Evolutionary conservation across 2,797 vertebrate species (phyloP).

Genomic region (Cynodonichthys magdalenae): DNA sequence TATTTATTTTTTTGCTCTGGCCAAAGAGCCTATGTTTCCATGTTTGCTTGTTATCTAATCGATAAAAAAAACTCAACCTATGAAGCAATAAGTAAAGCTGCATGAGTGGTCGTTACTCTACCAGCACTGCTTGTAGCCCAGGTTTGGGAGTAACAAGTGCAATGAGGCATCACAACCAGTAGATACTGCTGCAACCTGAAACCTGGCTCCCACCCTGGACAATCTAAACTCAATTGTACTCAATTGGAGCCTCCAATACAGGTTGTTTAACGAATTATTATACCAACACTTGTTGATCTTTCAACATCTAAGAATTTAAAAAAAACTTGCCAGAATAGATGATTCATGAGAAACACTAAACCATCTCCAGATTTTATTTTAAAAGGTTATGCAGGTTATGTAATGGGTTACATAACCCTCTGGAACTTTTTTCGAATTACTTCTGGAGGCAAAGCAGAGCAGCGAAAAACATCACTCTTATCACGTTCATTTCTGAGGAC

Average conservation of each 20-base stretch:
- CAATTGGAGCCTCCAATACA: conserved; percentile 18
- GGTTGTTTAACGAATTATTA: conserved; percentile 29
- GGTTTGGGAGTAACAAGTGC: conserved; percentile 26
- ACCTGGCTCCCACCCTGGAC: conserved; percentile 28
- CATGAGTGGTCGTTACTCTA: conserved; percentile 3
- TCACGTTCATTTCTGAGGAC: conserved; percentile 22
- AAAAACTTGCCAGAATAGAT: background rate
- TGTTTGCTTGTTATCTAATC: conserved; percentile 17
- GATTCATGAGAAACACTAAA: background rate
- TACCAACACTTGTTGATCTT: conserved; percentile 17
- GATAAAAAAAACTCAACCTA: conserved; percentile 13
- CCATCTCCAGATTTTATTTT: too few species aligned
- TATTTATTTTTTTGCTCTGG: background rate
- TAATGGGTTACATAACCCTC: conserved; percentile 1
- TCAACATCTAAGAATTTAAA: conserved; percentile 27
- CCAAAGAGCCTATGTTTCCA: conserved; percentile 15
- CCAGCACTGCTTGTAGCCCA: conserved; percentile 8
- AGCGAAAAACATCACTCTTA: conserved; percentile 6
- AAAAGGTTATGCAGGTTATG: too few species aligned
- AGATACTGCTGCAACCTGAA: conserved; percentile 69
- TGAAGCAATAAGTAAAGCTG: conserved; percentile 12
- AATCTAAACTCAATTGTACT: conserved; percentile 15
- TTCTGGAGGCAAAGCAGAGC: background rate
- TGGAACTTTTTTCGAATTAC: background rate
- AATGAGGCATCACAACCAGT: conserved; percentile 55